Evolutionary conservation across 2,113 vertebrate genomes (phyloP), one percentile per base, ranked within the genome.

Genomic region (Gopherus evgoodei): DNA sequence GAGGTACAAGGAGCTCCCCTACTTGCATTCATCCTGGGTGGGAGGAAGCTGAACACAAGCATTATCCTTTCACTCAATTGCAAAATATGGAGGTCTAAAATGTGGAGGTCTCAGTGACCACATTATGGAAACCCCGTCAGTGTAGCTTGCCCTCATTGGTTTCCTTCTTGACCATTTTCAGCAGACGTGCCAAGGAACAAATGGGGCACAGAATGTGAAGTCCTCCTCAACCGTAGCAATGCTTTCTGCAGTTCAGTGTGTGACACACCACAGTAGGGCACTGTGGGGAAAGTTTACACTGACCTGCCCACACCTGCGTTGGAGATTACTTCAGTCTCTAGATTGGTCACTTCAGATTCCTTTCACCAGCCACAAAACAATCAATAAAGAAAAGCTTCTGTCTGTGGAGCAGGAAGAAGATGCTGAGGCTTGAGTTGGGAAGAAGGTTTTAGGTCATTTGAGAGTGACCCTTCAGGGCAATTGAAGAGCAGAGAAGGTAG

Each of bases 151-250:
- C 56, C 85, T 78, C 27, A 86, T 13, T 80, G 83, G 42, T 87
- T 17, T 25, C 4, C 11, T 87, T 93, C 19, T 81, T 84, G 47
- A 81, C 65, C 16, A 57, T 89, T 47, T 52, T 16, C 2, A 91
- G 52, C n/a, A 82, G 89, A 56, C 95, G 81, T 25, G 29, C 7
- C 5, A 22, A 54, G 11, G 27, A 35, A 27, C 81, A 86, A 87
- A 47, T 12, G 81, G 35, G 89, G 90, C 5, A 5, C 21, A 22
- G 69, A 81, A 47, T 6, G 1, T 87, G 50, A 86, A 10, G 21
- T 88, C 78, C 92, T 95, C 49, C 44, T 92, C 90, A 92, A 80
- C 62, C 44, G 52, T 90, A 88, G 35, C 56, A 91, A 56, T 31
- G 80, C 27, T 49, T 5, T 83, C 35, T 88, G 5, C 1, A 10